phyloP scores from a whole-genome alignment of 2,797 vertebrate genomes.

The Epinephelus coioides region DNA sequence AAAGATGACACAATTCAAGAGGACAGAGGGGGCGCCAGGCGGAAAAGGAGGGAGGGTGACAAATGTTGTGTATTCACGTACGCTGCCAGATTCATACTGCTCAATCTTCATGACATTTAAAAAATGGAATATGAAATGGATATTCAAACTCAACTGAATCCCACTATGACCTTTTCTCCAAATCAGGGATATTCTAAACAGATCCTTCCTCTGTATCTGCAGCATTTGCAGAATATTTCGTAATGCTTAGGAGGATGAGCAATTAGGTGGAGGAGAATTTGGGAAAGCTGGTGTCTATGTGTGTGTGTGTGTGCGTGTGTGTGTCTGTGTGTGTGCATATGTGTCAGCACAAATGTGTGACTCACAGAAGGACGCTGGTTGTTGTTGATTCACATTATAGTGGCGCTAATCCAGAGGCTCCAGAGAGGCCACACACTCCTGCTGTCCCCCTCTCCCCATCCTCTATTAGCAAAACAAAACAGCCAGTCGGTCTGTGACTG shows the following conservation, averaged over 20 bases:
- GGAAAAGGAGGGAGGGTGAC: slow-evolving; percentile 77
- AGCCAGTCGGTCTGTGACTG: slow-evolving; percentile 39
- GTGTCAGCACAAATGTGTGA: slow-evolving; percentile 74
- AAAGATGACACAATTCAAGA: slow-evolving; percentile 86
- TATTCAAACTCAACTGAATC: slow-evolving; percentile 74
- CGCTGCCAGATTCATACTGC: slow-evolving; percentile 74
- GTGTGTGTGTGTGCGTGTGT: slow-evolving; percentile 9
- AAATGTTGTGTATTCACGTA: slow-evolving; percentile 81
- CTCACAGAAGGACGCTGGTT: slow-evolving; percentile 71
- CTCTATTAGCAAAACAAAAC: slow-evolving; percentile 65
- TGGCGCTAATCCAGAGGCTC: slow-evolving; percentile 75
- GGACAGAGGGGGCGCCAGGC: slow-evolving; percentile 76
- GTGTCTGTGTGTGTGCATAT: slow-evolving; percentile 16
- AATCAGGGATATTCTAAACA: slow-evolving; percentile 73
- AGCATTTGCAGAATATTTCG: slow-evolving; percentile 66
- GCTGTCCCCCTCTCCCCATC: slow-evolving; percentile 55
- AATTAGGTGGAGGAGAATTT: slow-evolving; percentile 68
- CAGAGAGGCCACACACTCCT: slow-evolving; percentile 71
- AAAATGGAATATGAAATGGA: slow-evolving; percentile 78
- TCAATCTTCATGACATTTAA: slow-evolving; percentile 88
- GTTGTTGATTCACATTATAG: slow-evolving; percentile 80
- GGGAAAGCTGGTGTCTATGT: slow-evolving; percentile 49
- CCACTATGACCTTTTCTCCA: slow-evolving; percentile 83
- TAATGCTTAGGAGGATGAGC: slow-evolving; percentile 66
- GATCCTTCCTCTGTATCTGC: slow-evolving; percentile 63